These are phyloP conservation scores for Phymanthus crucifer DNA, from an alignment of 92 coral and sea anemone genomes.

Conservation along the genomic window DNA sequence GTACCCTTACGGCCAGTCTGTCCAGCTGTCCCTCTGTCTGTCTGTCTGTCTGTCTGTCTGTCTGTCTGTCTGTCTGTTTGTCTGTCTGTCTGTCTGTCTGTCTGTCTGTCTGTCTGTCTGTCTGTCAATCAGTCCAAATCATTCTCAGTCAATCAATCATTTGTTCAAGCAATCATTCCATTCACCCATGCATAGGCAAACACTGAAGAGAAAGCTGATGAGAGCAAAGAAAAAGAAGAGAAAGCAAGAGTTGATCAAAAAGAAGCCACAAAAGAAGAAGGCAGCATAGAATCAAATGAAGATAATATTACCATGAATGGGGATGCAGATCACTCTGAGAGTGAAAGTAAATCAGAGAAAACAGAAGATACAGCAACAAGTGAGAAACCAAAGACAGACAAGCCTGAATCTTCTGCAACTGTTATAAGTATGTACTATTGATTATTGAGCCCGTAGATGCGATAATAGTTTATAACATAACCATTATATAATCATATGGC, in stretches of 20 bases:
- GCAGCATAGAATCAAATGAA: conserved; percentile 8
- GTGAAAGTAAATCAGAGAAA: conserved; percentile 28
- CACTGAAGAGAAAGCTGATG: conserved; percentile 11
- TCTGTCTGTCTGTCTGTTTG: no score
- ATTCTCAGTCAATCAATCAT: neutral
- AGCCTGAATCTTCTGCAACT: neutral
- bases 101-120: no score
- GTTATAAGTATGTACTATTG: neutral
- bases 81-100: no score
- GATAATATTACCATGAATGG: conserved; percentile 8
- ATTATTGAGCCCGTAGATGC: neutral
- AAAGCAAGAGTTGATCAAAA: neutral
- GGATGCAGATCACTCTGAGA: conserved; percentile 11
- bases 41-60: no score
- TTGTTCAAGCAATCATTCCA: neutral
- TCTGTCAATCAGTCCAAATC: no score
- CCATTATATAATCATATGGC: neutral
- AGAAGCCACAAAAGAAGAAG: neutral
- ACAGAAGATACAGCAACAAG: conserved; percentile 42
- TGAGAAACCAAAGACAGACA: neutral
- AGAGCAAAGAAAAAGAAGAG: neutral
- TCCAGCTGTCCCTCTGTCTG: no score
- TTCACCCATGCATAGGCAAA: neutral
- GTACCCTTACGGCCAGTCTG: no score
- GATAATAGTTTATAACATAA: neutral